Evolutionary conservation across 2,797 vertebrate species (phyloP), one percentile per base, ranked within the genome.

Genomic region (Nannoperca australis): DNA sequence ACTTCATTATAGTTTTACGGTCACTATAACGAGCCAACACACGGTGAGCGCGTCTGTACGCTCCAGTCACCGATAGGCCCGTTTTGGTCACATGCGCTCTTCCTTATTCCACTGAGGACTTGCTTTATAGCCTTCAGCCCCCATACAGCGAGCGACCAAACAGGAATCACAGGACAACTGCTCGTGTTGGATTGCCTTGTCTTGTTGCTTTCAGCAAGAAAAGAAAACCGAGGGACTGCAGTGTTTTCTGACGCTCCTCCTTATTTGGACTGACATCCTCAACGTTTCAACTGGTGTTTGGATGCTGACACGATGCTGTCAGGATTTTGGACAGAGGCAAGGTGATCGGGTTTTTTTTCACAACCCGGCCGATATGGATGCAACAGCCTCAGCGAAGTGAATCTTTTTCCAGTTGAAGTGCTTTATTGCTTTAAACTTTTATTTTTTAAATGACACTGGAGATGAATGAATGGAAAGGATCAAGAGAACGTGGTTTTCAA

Each of bases 41-140:
- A 73, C 84, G n/a, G 71, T 27, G 76, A 72, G 84, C 76, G 91
- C 79, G 84, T 77, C 73, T 81, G 91, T 61, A 86, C 90, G 96
- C 95, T 95, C 95, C 91, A 75, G 80, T 80, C 62, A 7, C 79
- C 55, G 89, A 96, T 96, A 92, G 96, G 96, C 75, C 69, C 9
- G 0, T 51, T 72, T 4, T 34, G 75, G 89, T 95, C 96, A 97
- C 96, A 90, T 96, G 96, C 86, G 86, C 88, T 63, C 83, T 84
- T 91, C 93, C 94, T 93, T 93, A 87, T 93, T 89, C 89, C 83
- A 69, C 76, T 20, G 85, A 88, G 87, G 91, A 85, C 75, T 76
- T 24, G 85, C 89, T 83, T 79, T 87, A 86, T 85, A 89, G 79
- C 82, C 86, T 76, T 47, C 85, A 82, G 78, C 78, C 87, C 76